phyloP scores from a whole-genome alignment of 2,797 vertebrate species.

The Eremophila alpestris region DNA sequence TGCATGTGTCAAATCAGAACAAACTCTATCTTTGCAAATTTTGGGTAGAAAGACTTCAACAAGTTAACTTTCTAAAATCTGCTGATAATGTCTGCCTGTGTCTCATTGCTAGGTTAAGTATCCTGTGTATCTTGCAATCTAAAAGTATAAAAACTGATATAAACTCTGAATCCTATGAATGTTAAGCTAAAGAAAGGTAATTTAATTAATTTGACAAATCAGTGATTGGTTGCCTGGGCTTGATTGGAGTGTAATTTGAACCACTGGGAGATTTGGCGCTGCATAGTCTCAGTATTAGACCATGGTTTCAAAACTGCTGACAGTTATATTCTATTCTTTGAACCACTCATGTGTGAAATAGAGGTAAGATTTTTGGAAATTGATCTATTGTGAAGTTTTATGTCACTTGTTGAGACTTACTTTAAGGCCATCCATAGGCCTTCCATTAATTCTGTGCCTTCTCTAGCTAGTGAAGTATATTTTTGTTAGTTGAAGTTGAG shows the following conservation, averaged over 20 bases:
- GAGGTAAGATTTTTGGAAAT: neutral
- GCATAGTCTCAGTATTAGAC: neutral
- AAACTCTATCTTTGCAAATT: neutral
- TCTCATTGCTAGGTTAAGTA: neutral
- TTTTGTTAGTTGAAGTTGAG: neutral
- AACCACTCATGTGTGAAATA: neutral
- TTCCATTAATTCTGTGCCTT: neutral
- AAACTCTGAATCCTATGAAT: neutral
- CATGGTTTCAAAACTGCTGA: slow-evolving; percentile 20
- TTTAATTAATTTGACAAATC: neutral
- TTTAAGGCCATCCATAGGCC: neutral
- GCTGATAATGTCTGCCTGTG: neutral
- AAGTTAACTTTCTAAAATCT: neutral
- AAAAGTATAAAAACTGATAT: neutral
- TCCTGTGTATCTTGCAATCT: neutral
- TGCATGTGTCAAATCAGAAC: neutral
- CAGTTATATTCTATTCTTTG: neutral
- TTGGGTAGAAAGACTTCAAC: neutral
- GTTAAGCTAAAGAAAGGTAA: neutral
- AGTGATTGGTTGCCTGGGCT: neutral
- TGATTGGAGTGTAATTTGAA: neutral
- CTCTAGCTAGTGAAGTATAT: neutral
- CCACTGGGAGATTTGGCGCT: neutral
- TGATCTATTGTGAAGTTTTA: neutral
- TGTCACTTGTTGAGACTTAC: neutral